Conservation (phyloP, 2,888 invertebrate species). For the Seira musarum region DNA sequence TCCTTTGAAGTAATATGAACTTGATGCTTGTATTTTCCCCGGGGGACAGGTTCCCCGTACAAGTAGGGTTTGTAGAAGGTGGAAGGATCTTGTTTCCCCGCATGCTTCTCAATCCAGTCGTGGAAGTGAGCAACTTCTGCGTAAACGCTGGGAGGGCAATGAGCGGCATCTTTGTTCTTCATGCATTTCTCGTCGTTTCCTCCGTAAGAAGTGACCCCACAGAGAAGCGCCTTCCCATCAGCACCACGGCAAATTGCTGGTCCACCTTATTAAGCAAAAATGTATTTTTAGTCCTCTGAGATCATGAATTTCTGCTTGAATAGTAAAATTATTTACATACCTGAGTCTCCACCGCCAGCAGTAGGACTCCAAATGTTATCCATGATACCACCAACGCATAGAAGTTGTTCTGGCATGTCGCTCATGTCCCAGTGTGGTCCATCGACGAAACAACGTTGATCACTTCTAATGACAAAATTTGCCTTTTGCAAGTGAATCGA, state of each 20-base stretch:
- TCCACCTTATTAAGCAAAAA: not conserved
- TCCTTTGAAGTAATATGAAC: constrained; percentile 14
- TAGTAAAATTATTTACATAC: not conserved
- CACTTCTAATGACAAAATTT: constrained; percentile 25
- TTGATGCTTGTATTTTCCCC: constrained; percentile 23
- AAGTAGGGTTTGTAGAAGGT: constrained; percentile 31
- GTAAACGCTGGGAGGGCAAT: constrained; percentile 30
- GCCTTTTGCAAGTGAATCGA: constrained; percentile 33
- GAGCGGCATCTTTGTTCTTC: not conserved
- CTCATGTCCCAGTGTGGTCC: not conserved
- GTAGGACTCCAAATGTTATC: not conserved
- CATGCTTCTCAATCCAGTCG: constrained; percentile 36
- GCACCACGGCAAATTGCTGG: constrained; percentile 31
- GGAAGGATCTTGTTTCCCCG: constrained; percentile 27
- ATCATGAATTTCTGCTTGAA: not conserved
- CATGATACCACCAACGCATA: constrained; percentile 43
- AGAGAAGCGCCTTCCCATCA: constrained; percentile 13
- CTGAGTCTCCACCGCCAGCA: constrained; percentile 33
- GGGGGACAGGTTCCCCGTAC: constrained; percentile 2
- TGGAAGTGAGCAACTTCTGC: constrained; percentile 22
- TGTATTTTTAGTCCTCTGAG: not conserved
- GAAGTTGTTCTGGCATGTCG: not conserved
- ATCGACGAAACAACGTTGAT: not conserved
- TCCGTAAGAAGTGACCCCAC: constrained; percentile 40
- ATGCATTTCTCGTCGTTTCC: constrained; percentile 11